These are phyloP conservation scores for Melitaea cinxia DNA, from an alignment of 1,140 invertebrate species.

Conservation along the genomic window DNA sequence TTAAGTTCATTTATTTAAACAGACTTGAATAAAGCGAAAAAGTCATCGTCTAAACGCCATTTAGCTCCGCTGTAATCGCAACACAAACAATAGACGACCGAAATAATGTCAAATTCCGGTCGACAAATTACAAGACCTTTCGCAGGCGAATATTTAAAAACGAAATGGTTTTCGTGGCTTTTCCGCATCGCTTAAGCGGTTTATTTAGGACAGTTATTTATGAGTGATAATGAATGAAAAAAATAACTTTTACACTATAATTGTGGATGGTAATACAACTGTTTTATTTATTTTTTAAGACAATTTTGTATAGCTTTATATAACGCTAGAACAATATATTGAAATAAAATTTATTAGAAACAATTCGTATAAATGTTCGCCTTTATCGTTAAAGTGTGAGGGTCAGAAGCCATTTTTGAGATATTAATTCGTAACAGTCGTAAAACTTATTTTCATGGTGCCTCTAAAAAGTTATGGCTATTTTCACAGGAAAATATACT, in stretches of 20 bases:
- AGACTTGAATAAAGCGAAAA: constrained; percentile 66
- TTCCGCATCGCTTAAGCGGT: constrained; percentile 40
- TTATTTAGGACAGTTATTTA: constrained; percentile 39
- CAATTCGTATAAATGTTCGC: constrained; percentile 20
- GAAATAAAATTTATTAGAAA: constrained; percentile 6
- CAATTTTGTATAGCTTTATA: not conserved
- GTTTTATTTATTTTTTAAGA: not conserved
- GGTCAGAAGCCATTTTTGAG: constrained; percentile 69
- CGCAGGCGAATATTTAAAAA: constrained; percentile 65
- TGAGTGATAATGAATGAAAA: constrained; percentile 30
- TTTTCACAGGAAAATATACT: constrained; percentile 63
- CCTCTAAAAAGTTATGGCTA: constrained; percentile 69
- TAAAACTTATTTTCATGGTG: constrained; percentile 75
- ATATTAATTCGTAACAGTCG: constrained; percentile 78
- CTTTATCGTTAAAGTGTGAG: constrained; percentile 59
- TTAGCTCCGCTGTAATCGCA: constrained; percentile 70
- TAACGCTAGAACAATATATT: not conserved
- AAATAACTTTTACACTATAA: constrained; percentile 21
- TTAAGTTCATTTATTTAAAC: constrained; percentile 59
- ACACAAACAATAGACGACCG: constrained; percentile 71
- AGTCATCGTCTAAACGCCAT: constrained; percentile 67
- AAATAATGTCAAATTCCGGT: constrained; percentile 75
- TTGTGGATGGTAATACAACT: constrained; percentile 4
- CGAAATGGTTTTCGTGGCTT: constrained; percentile 56
- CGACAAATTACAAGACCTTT: constrained; percentile 77